Conservation (phyloP, 2,113 vertebrate species). For the Bombycilla garrulus region DNA sequence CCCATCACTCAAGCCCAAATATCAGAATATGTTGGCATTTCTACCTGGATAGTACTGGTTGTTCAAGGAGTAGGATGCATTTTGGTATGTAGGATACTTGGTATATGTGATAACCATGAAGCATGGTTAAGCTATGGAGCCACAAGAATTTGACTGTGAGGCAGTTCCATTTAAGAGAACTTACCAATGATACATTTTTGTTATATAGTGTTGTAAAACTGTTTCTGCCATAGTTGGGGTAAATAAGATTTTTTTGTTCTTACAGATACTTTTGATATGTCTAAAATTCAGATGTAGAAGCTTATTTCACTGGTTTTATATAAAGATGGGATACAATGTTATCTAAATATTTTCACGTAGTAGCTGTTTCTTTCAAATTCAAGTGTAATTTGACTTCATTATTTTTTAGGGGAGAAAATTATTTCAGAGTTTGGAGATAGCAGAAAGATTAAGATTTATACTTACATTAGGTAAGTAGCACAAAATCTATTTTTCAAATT, state of each 20-base stretch:
- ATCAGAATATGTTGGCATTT: background rate
- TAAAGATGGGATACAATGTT: background rate
- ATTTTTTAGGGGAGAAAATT: constrained; percentile 86
- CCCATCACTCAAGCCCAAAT: background rate
- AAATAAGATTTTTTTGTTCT: background rate
- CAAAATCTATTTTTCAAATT: background rate
- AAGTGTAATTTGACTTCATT: background rate
- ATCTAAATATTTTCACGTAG: background rate
- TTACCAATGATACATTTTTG: background rate
- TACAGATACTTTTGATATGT: background rate
- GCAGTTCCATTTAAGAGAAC: background rate
- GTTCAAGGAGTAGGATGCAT: background rate
- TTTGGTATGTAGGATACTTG: background rate
- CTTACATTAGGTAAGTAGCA: constrained; percentile 86
- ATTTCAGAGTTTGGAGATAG: constrained; percentile 90
- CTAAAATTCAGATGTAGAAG: background rate
- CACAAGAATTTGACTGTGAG: background rate
- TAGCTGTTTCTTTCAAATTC: background rate
- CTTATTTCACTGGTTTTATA: background rate
- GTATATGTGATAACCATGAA: background rate
- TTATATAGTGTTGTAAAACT: background rate
- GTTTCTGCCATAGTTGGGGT: background rate
- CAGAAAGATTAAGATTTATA: constrained; percentile 91
- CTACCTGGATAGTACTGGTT: background rate
- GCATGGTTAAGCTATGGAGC: background rate